These are phyloP conservation scores for Drosophila imparisetae DNA, from an alignment of 2,888 invertebrate genomes.

Conservation along the genomic window DNA sequence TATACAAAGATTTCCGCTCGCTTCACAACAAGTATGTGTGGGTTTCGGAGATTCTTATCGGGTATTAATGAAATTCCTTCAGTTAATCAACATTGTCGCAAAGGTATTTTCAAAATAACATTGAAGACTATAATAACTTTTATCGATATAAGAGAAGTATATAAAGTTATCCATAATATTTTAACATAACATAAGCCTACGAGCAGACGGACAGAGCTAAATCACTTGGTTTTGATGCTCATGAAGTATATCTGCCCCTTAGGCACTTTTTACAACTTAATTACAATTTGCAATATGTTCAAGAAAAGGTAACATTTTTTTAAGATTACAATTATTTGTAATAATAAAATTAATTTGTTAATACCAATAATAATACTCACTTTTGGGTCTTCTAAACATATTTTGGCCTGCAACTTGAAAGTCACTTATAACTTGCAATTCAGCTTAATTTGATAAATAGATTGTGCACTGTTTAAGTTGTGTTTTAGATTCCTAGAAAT, in stretches of 20 bases:
- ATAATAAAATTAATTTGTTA: neutral
- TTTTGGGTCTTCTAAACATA: constrained; percentile 47
- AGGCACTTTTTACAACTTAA: neutral
- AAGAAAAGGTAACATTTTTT: neutral
- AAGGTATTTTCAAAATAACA: neutral
- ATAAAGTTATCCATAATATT: neutral
- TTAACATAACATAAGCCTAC: neutral
- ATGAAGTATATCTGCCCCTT: neutral
- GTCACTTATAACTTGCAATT: neutral
- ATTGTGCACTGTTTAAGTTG: constrained; percentile 10
- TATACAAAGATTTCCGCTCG: neutral
- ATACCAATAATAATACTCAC: constrained; percentile 38
- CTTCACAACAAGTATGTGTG: neutral
- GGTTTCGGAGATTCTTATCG: neutral
- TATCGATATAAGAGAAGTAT: neutral
- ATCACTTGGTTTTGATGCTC: neutral
- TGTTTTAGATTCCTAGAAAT: neutral
- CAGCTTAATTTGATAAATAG: neutral
- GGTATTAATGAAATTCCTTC: neutral
- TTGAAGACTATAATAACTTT: neutral
- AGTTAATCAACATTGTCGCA: neutral
- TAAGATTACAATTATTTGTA: neutral
- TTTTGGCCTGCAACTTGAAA: neutral
- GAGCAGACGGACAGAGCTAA: neutral
- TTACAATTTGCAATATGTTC: neutral